Base-by-base conservation (phyloP, 2,888 invertebrate species). In the Trissonchulus latispiculum region DNA sequence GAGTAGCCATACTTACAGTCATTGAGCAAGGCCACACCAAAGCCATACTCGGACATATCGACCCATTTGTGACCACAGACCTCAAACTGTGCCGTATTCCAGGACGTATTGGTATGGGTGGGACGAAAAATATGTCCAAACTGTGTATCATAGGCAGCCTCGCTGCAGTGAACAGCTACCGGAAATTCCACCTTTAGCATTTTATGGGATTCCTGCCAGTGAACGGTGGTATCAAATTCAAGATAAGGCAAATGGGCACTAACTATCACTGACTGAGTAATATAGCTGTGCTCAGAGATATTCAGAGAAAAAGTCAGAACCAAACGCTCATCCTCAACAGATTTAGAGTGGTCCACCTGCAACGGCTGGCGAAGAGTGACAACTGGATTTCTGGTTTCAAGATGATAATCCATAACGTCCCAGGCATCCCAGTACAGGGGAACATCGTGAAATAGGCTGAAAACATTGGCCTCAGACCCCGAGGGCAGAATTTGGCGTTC, bases 391-490 rank as follows among this genome's bases (percentile, higher is more conserved):
- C 84, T 80, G 1, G 86, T 86, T 77, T 86, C 85, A 67, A 86
- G 77, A 76, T 86, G 86, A 77, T 86, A 86, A 78, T 86, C 86
- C 85, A 86, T 86, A 1, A 85, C 84, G 78, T 87, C 87, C 87
- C 87, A 87, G 15, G 87, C 86, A 79, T 87, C 86, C 86, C 86
- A 87, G 79, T 82, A 86, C 36, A 87, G 78, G 0, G 86, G 86
- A 1, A 86, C 81, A 76, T 87, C 86, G 79, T 86, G 85, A 80
- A 83, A 86, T 33, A 86, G 76, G 71, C 84, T 80, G 75, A 86
- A 81, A 80, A 84, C 83, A n/a, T n/a, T n/a, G n/a, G n/a, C n/a
- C n/a, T n/a, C n/a, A n/a, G n/a, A n/a, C n/a, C n/a, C n/a, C n/a
- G n/a, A n/a, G n/a, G n/a, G n/a, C n/a, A n/a, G n/a, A n/a, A n/a